Base-by-base conservation (phyloP, 2,113 vertebrate genomes). In the Hymenochirus boettgeri region DNA sequence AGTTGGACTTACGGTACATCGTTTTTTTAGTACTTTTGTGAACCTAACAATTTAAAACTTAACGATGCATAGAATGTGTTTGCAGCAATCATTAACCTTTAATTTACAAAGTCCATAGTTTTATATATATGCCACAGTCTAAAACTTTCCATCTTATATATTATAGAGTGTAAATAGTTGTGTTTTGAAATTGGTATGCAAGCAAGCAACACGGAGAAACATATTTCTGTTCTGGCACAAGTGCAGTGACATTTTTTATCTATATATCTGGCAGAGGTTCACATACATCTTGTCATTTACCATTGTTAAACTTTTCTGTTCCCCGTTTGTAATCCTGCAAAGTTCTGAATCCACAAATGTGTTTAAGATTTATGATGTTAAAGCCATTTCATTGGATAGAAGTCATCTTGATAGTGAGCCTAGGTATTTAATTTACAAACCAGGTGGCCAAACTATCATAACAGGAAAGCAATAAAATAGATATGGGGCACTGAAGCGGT, bases 341-440 rank as follows among this genome's bases (percentile, higher is more conserved):
- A 78, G 51, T 64, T 70, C 57, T 64, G 75, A 76, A 77, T 57
- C 65, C 56, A 70, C 39, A 63, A 62, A 33, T 62, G 37, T 46
- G 7, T 19, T 26, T 23, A 70, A 74, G 67, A 78, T 82, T 80
- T 78, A 78, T 77, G 33, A 13, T 26, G 65, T 58, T 57, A 26
- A 48, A 70, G 74, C 31, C 33, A 57, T 75, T 75, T 74, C 71
- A 65, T 69, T 74, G 72, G 74, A 72, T 74, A 71, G 66, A 51
- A 76, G 67, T 71, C 61, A 71, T 73, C 71, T 62, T 62, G 62
- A 71, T 69, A 66, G 58, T 48, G 73, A 80, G 52, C 4, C 72
- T 51, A 65, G 77, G 75, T 72, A 79, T 82, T 78, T 80, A 76
- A 78, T 79, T 81, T 67, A 71, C 61, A 76, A 76, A 76, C 45